Conservation (phyloP, 2,113 vertebrate genomes). For the Picathartes gymnocephalus region DNA sequence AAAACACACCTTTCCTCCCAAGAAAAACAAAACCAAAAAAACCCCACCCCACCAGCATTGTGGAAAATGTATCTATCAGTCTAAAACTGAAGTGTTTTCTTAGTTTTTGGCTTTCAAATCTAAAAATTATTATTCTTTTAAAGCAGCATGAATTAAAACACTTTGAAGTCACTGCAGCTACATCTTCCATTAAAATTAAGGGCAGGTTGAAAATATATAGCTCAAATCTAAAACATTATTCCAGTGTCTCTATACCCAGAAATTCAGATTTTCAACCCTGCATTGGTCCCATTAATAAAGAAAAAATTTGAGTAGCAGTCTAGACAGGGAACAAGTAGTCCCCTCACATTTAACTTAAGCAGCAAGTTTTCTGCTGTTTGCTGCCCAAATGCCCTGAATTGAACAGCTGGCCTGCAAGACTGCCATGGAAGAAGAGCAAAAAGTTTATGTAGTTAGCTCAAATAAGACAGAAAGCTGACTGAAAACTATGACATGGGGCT, state of each 20-base stretch:
- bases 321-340: not conserved
- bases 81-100: not conserved
- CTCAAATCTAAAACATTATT: not conserved
- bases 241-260: not conserved
- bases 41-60: not conserved
- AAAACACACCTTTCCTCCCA: not conserved
- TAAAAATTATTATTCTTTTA: not conserved
- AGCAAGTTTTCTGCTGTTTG: not conserved
- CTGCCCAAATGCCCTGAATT: not conserved
- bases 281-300: not conserved
- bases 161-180: not conserved
- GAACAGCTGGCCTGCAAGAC: accelerated
- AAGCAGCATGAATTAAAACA: not conserved
- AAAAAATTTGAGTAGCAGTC: not conserved
- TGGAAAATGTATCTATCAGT: not conserved
- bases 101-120: not conserved
- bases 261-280: not conserved
- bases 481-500: not conserved
- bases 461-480: not conserved
- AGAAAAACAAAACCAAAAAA: not conserved
- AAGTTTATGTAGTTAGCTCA: not conserved
- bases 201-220: not conserved
- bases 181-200: not conserved
- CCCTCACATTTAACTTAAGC: not conserved
- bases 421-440: not conserved